Evolutionary conservation across 2,888 invertebrate genomes (phyloP), one percentile per base, ranked within the genome.

Genomic region (Nephrocerus scutellatus): DNA sequence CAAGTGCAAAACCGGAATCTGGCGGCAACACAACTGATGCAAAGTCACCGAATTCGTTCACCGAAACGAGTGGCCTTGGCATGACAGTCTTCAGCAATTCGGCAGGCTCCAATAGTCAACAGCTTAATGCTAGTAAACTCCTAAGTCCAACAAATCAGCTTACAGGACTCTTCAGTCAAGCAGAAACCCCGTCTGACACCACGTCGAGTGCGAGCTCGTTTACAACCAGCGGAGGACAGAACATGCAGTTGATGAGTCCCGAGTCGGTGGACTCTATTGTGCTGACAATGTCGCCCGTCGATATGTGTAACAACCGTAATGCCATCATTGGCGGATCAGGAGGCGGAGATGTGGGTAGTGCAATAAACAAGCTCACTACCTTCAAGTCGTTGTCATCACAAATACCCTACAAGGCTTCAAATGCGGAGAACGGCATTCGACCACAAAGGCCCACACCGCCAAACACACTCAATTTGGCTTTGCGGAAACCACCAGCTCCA

Each of bases 361-460:
- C 43, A 6, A 36, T 46, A 38, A 54, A 55, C 38, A 76, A 57
- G 48, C 46, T 82, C 59, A 79, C 77, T 57, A 82, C 82, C 6
- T 83, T 83, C 55, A 82, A 82, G 68, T 77, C 78, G 38, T 73
- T 73, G 24, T 39, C 44, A 12, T 43, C 49, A 35, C 46, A 46
- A 15, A 51, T 34, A n/a, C 34, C 44, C 4, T 35, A 41, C 22
- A 48, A 50, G 31, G 38, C 39, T 22, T 12, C 19, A 19, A 13
- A 22, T 9, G 41, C 70, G 44, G 68, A 74, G n/a, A 52, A 50
- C 19, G 49, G 56, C 60, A 67, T 79, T 53, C 68, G 75, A 63
- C 79, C 80, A 34, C 80, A 81, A 16, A 72, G 84, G 57, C 87
- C 87, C 2, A 84, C 85, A 52, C 83, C 87, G 55, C 87, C 87